Conservation (phyloP, 2,113 vertebrate genomes). For the Nothoprocta pentlandii region DNA sequence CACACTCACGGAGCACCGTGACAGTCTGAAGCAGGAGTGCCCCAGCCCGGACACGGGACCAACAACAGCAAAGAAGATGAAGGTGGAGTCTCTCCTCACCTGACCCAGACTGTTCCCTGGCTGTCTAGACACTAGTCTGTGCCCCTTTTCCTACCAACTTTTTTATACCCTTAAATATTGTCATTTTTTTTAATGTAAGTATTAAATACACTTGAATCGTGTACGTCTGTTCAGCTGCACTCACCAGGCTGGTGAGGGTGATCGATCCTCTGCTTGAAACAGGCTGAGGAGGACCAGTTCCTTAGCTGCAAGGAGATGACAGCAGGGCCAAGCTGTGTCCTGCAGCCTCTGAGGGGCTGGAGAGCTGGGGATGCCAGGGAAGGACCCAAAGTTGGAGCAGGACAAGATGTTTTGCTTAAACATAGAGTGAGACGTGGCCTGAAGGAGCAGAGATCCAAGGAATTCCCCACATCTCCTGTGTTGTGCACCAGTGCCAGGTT, state of each 20-base stretch:
- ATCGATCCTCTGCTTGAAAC: neutral
- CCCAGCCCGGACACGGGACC: neutral
- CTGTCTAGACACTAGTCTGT: neutral
- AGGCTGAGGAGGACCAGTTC: fast-evolving
- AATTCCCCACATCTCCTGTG: neutral
- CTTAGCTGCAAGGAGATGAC: neutral
- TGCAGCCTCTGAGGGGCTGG: neutral
- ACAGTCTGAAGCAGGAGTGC: neutral
- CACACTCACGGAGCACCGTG: neutral
- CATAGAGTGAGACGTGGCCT: neutral
- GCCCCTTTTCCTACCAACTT: slow-evolving; percentile 38
- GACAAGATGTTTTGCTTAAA: neutral
- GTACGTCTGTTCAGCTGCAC: neutral
- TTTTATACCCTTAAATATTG: slow-evolving; percentile 56
- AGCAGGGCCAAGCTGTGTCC: neutral
- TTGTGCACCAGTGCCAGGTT: too few relatives aligned
- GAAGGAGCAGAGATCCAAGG: neutral
- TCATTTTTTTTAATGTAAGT: slow-evolving; percentile 56
- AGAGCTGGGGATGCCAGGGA: neutral
- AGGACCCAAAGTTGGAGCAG: neutral
- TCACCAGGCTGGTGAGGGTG: fast-evolving
- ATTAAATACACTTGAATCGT: slow-evolving; percentile 14
- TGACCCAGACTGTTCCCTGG: slow-evolving; percentile 38
- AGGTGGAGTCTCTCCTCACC: slow-evolving; percentile 64
- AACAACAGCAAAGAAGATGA: slow-evolving; percentile 60